A percentile compares a stretch with the other conserved stretches of the same genome.
Evolutionary conservation across 2,797 vertebrate species (phyloP).

Genomic region (Siniperca obscura): DNA sequence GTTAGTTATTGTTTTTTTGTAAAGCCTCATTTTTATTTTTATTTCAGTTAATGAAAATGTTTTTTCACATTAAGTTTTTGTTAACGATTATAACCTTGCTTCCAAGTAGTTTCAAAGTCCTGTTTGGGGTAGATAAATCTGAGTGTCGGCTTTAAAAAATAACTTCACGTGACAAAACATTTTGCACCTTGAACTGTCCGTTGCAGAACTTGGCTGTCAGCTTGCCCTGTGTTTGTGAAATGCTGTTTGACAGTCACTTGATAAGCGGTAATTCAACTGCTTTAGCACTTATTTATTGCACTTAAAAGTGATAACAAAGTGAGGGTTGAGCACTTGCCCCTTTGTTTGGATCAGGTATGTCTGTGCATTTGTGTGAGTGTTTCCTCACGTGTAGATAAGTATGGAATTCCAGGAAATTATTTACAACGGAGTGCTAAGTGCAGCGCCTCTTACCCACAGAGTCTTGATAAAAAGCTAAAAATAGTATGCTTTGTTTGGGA

Average conservation of each 20-base stretch:
- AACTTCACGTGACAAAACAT: constrained; percentile 6
- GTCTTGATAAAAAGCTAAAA: constrained; percentile 22
- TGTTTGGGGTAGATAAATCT: constrained; percentile 9
- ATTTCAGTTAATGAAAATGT: too few relatives aligned
- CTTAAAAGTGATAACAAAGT: neutral
- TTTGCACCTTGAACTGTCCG: constrained; percentile 23
- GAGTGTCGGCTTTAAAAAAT: neutral
- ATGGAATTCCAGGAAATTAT: constrained; percentile 52
- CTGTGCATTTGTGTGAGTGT: constrained; percentile 2
- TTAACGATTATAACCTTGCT: neutral
- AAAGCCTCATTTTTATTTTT: too few relatives aligned
- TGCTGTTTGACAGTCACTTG: constrained; percentile 21
- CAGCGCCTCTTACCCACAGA: constrained; percentile 5
- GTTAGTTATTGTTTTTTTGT: too few relatives aligned
- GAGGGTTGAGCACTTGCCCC: neutral
- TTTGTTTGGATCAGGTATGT: constrained; percentile 25
- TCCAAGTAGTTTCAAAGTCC: constrained; percentile 36
- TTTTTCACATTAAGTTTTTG: too few relatives aligned
- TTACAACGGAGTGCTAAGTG: constrained; percentile 31
- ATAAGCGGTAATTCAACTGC: constrained; percentile 15
- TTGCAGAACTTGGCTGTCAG: constrained; percentile 3
- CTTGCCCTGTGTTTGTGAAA: neutral
- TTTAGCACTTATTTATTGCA: constrained; percentile 26
- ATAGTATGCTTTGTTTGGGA: neutral
- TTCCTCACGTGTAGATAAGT: constrained; percentile 22